These are phyloP conservation scores for Lordiphosa andalusiaca DNA, from an alignment of 2,888 invertebrate genomes.

Conservation along the genomic window DNA sequence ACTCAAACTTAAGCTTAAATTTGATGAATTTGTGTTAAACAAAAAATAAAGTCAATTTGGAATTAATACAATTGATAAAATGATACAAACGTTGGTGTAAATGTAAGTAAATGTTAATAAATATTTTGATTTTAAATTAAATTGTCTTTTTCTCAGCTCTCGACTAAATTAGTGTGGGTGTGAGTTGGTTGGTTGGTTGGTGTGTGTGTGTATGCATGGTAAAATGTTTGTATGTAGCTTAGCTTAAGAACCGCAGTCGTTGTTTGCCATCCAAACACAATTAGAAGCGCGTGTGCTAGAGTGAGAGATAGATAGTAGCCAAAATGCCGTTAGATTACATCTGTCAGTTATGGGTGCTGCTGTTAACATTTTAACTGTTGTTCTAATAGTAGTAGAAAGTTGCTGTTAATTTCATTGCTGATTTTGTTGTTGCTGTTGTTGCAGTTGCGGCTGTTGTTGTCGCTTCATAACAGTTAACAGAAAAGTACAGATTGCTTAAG, in stretches of 20 bases:
- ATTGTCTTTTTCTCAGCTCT: conserved; percentile 44
- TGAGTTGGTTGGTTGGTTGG: background rate
- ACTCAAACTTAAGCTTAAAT: conserved; percentile 47
- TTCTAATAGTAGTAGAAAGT: conserved; percentile 29
- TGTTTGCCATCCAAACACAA: conserved; percentile 20
- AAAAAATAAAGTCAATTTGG: conserved; percentile 4
- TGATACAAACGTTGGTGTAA: conserved; percentile 32
- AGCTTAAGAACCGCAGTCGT: conserved; percentile 64
- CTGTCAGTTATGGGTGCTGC: conserved; percentile 47
- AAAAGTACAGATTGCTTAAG: conserved; percentile 60
- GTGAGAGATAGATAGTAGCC: conserved; percentile 1
- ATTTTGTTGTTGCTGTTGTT: conserved; percentile 37
- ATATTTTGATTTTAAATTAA: conserved; percentile 18
- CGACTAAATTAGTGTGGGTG: conserved; percentile 39
- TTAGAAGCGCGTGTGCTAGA: conserved; percentile 40
- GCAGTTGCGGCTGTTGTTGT: conserved; percentile 40
- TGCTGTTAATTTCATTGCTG: conserved; percentile 48
- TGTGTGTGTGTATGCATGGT: conserved; percentile 36
- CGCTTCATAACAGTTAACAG: conserved; percentile 63
- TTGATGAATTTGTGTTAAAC: conserved; percentile 28
- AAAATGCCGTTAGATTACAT: conserved; percentile 60
- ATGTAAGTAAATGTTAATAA: conserved; percentile 35
- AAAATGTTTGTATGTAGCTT: conserved; percentile 34
- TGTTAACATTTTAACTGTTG: conserved; percentile 44
- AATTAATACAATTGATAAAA: conserved; percentile 37